Base-by-base conservation (phyloP, 2,888 invertebrate species). In the Thera britannica region DNA sequence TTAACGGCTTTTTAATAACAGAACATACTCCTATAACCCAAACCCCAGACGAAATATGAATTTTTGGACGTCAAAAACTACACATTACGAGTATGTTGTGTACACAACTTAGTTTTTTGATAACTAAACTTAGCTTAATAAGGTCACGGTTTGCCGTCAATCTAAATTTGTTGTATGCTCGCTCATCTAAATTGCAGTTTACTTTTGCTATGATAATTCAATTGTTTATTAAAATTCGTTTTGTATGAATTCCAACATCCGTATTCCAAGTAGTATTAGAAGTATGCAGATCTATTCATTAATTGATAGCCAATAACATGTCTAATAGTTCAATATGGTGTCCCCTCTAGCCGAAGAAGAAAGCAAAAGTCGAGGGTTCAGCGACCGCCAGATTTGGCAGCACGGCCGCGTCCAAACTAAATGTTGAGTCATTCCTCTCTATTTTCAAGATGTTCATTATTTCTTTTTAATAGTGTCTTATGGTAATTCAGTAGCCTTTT, bases 261-360 rank as follows among this genome's bases (percentile, higher is more conserved):
- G 34, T 34, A 2, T 8, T 7, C 9, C 9, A 46, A 46, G 44
- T 23, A 51, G 8, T 2, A 52, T 52, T 34, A 34, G 52, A 35
- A 54, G 54, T 54, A 54, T 54, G 35, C 34, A 54, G 23, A 49
- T 5, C 12, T 34, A 52, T 52, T 3, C 12, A 52, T 3, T 46
- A 49, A 51, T 23, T 9, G 38, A 36, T 34, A 62, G 35, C 54
- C 44, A 59, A 59, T 68, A 62, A 68, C 36, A 56, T 71, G 54
- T 71, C 74, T 75, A 75, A 75, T 74, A 72, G 67, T 67, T 38
- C 62, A 59, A 62, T 72, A 67, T 75, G 79, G 73, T 84, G 80
- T 87, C 81, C 78, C 83, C 81, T 82, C 77, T 88, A 93, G 92
- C 92, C 86, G 59, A 91, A 86, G 90, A 93, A 93, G 90, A 92